Conservation (phyloP, 2,797 vertebrate genomes). For the Streptopelia turtur region DNA sequence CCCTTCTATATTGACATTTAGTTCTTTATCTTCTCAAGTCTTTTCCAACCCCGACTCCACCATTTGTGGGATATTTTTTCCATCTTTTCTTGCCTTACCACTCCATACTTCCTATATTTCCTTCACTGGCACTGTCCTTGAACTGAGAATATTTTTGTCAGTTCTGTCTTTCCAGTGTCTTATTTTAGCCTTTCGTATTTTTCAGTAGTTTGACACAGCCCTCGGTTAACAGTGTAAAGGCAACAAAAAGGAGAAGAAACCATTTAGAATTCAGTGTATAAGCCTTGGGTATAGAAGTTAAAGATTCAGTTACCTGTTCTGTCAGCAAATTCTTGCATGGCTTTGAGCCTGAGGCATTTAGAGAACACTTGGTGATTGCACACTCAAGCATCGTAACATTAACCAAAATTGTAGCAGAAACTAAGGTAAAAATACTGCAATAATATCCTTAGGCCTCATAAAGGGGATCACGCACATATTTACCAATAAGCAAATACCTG, state of each 20-base stretch:
- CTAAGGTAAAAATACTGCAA: neutral
- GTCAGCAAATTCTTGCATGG: neutral
- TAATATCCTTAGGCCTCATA: neutral
- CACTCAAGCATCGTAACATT: neutral
- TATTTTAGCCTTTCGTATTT: neutral
- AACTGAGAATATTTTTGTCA: neutral
- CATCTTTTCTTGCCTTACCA: neutral
- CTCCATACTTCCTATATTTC: neutral
- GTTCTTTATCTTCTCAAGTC: neutral
- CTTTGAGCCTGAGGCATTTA: neutral
- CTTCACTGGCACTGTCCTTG: neutral
- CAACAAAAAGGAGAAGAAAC: neutral
- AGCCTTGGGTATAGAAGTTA: neutral
- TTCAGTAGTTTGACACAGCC: neutral
- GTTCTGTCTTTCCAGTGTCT: neutral
- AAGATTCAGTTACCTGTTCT: neutral
- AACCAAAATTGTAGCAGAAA: neutral
- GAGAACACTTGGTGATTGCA: neutral
- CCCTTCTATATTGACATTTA: neutral
- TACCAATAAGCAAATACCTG: neutral
- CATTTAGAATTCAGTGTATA: neutral
- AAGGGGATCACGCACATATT: accelerated
- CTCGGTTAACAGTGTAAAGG: neutral
- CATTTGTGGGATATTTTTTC: neutral
- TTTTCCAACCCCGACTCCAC: neutral